phyloP scores from a whole-genome alignment of 2,888 invertebrate species.

The Acanthosoma haemorrhoidale region DNA sequence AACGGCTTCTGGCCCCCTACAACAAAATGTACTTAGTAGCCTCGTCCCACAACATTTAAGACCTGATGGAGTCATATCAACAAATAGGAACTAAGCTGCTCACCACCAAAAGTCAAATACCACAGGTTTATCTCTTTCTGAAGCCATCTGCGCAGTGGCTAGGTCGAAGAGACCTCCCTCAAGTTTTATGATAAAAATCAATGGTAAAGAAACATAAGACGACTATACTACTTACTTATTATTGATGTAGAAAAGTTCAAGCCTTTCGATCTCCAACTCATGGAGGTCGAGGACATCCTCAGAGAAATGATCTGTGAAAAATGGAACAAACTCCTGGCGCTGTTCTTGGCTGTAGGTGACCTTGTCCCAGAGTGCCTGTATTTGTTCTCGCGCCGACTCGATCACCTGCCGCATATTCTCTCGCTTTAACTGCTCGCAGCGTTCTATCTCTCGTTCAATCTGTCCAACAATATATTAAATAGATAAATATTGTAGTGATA shows the following conservation, averaged over 20 bases:
- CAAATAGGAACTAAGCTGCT: too few relatives aligned
- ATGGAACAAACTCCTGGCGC: conserved; percentile 58
- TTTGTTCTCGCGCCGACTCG: conserved; percentile 63
- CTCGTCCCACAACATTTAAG: too few relatives aligned
- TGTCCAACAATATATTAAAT: conserved; percentile 41
- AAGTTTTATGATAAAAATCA: neutral
- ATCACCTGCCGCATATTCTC: conserved; percentile 65
- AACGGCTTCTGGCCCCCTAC: too few relatives aligned
- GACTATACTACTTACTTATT: conserved; percentile 53
- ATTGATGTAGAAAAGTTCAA: conserved; percentile 59
- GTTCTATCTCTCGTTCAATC: conserved; percentile 63
- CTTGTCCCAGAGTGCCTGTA: conserved; percentile 68
- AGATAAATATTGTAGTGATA: too few relatives aligned
- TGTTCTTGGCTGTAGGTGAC: conserved; percentile 63
- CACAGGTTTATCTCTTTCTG: too few relatives aligned
- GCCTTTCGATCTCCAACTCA: conserved; percentile 67
- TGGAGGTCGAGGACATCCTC: conserved; percentile 75
- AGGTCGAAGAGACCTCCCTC: too few relatives aligned
- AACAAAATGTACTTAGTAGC: too few relatives aligned
- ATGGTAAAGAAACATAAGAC: neutral
- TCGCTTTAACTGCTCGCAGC: conserved; percentile 68
- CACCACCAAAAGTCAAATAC: too few relatives aligned
- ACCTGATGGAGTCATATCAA: too few relatives aligned
- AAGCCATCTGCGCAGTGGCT: too few relatives aligned
- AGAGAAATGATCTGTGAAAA: conserved; percentile 62